Evolutionary conservation across 2,797 vertebrate genomes (phyloP).

Genomic region (Chelonia mydas): DNA sequence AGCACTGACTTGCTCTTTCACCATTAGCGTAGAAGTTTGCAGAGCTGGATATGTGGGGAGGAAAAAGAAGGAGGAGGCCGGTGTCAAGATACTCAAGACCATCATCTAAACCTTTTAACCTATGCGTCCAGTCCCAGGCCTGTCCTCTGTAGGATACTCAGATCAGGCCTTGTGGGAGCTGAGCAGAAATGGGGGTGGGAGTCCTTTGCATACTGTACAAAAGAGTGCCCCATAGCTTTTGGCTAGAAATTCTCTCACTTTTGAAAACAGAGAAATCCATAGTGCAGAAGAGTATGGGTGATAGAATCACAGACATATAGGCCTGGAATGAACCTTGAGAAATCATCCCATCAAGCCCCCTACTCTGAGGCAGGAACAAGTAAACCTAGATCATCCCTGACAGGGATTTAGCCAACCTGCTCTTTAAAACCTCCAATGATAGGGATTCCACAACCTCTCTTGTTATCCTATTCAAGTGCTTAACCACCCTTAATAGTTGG

Average conservation of each 20-base stretch:
- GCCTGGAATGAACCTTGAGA: background rate
- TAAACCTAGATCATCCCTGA: background rate
- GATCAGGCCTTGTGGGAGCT: too few relatives aligned
- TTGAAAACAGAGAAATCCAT: background rate
- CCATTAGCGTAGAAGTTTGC: too few relatives aligned
- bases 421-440: background rate
- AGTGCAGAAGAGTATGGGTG: too few relatives aligned
- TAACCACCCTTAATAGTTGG: background rate
- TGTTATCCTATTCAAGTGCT: background rate
- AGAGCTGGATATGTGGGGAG: too few relatives aligned
- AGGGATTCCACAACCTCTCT: background rate
- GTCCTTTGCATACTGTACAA: background rate
- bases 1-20: too few relatives aligned
- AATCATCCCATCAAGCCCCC: background rate
- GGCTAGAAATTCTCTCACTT: background rate
- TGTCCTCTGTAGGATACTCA: too few relatives aligned
- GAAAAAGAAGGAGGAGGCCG: too few relatives aligned
- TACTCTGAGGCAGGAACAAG: background rate
- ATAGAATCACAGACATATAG: background rate
- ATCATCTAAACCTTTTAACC: too few relatives aligned
- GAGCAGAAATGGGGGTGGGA: too few relatives aligned
- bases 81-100: too few relatives aligned
- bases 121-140: too few relatives aligned
- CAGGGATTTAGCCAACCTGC: background rate
- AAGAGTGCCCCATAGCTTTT: background rate